Percentiles rank a stretch among this genome's conserved stretches.
These are phyloP conservation scores for Pangasius larnaudii DNA, from an alignment of 2,797 vertebrate genomes.

Conservation along the genomic window DNA sequence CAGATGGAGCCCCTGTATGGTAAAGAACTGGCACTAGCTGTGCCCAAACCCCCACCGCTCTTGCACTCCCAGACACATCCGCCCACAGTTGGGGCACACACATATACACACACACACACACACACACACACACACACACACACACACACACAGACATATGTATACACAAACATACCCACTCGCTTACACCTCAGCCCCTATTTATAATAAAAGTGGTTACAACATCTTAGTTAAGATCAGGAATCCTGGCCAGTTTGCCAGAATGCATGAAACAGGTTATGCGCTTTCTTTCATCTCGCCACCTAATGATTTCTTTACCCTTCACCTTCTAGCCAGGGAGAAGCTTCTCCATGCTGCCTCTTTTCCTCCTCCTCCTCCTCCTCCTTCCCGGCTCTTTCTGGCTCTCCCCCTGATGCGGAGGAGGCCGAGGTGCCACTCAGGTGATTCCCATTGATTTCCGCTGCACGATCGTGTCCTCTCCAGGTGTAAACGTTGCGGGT, in stretches of 20 bases:
- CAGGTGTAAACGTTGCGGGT: conserved; percentile 65
- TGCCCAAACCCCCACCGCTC: conserved; percentile 27
- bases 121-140: conserved; percentile 4
- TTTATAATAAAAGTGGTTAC: conserved; percentile 19
- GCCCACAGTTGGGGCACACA: conserved; percentile 20
- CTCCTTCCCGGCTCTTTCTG: conserved; percentile 32
- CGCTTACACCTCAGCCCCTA: not conserved
- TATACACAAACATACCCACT: not conserved
- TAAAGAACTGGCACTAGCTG: conserved; percentile 66
- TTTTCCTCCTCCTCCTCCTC: conserved; percentile 27
- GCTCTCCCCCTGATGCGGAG: conserved; percentile 21
- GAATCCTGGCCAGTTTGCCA: conserved; percentile 27
- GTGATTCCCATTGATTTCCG: conserved; percentile 66
- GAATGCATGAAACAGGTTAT: conserved; percentile 24
- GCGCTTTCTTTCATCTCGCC: conserved; percentile 19
- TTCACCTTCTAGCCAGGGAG: conserved; percentile 42
- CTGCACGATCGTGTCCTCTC: conserved; percentile 58
- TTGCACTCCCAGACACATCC: conserved; percentile 25
- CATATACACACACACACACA: not conserved
- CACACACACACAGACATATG: not conserved
- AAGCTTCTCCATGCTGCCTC: conserved; percentile 31
- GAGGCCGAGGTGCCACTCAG: conserved; percentile 63
- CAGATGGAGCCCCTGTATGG: conserved; percentile 73
- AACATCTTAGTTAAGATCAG: conserved; percentile 16
- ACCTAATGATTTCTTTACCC: conserved; percentile 35